Evolutionary conservation across 2,888 invertebrate genomes (phyloP).

Genomic region (Amphipyra tragopoginis): DNA sequence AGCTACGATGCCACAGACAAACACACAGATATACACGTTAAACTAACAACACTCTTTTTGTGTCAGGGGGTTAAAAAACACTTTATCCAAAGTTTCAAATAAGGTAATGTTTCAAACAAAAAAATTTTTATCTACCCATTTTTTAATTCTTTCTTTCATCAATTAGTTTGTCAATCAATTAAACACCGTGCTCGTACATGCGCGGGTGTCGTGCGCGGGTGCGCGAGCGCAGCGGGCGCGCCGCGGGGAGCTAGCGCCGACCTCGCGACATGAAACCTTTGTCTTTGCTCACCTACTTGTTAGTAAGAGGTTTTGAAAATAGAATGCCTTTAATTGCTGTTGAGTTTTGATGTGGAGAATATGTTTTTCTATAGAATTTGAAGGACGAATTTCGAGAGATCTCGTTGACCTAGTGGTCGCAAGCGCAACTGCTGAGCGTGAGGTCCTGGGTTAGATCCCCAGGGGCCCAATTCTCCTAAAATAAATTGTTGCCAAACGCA

Average conservation of each 20-base stretch:
- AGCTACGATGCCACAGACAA: too few relatives aligned
- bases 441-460: too few relatives aligned
- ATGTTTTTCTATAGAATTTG: slow-evolving; percentile 7
- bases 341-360: slow-evolving; percentile 6
- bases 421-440: too few relatives aligned
- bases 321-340: slow-evolving; percentile 27
- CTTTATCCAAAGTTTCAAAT: too few relatives aligned
- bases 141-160: slow-evolving; percentile 9
- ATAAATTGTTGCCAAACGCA: too few relatives aligned
- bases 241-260: slow-evolving; percentile 50
- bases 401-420: too few relatives aligned
- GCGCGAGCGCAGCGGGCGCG: slow-evolving; percentile 52
- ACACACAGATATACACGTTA: too few relatives aligned
- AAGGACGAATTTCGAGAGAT: too few relatives aligned
- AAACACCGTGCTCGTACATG: slow-evolving; percentile 22
- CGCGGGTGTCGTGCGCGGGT: slow-evolving; percentile 44
- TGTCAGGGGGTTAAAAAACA: too few relatives aligned
- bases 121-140: background rate
- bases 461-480: too few relatives aligned
- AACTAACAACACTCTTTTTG: too few relatives aligned
- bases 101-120: too few relatives aligned
- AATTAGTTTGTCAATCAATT: slow-evolving; percentile 51
- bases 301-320: slow-evolving; percentile 34
- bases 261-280: slow-evolving; percentile 55
- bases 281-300: slow-evolving; percentile 60